Base-by-base conservation (phyloP, 2,888 invertebrate species). In the Tillus elongatus region DNA sequence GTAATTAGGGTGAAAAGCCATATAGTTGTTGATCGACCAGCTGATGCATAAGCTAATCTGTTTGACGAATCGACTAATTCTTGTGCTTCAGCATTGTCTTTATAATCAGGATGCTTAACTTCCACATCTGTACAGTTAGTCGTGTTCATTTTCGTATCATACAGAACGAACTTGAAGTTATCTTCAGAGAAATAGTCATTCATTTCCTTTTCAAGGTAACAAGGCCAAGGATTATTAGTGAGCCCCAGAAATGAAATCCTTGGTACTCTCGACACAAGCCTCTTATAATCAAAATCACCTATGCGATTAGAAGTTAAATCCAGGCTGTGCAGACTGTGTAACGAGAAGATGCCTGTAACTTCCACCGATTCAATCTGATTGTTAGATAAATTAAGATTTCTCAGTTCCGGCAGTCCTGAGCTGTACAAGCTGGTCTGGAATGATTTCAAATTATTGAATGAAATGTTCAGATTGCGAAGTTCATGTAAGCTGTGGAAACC, bases 291-390 rank as follows among this genome's bases (percentile, higher is more conserved):
- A 2, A 65, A 39, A 42, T 61, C 54, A 1, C 45, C 45, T 4
- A 65, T 41, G 8, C 52, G 49, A 39, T 64, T 65, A 35, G 47
- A 41, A 0, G 63, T 60, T 2, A 65, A 38, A 43, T 65, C 65
- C 15, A 65, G 40, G 14, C 57, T 53, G 38, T 63, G 58, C 4
- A 65, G 41, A 42, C 52, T 61, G 26, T 54, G 52, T 15, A 65
- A 36, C 2, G 54, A 50, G 31, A 61, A 52, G 3, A 63, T 53
- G 11, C 63, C 63, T 6, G 54, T 60, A 4, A 56, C 50, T 32
- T 51, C 44, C 2, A 60, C 43, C 3, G 42, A 41, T 3, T 43
- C 36, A 2, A 65, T 58, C 4, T 24, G 15, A 36, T 64, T 64
- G 33, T 54, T 47, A 0, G 63, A 61, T 11, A 57, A 44, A 40